Percentiles rank a stretch among this genome's conserved stretches.
Conservation (phyloP, 2,797 vertebrate species). For the Cottoperca gobio region DNA sequence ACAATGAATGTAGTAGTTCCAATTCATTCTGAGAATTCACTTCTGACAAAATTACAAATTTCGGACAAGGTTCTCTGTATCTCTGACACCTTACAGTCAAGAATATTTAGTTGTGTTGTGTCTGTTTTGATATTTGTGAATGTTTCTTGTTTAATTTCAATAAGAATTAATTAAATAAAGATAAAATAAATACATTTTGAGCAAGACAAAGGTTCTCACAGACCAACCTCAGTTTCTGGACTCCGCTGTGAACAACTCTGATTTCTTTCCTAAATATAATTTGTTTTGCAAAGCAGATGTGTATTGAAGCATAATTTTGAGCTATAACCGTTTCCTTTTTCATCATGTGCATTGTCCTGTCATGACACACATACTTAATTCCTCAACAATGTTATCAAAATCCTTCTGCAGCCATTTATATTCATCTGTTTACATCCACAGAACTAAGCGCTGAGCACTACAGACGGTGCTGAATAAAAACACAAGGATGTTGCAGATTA, state of each 20-base stretch:
- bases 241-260: background rate
- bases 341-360: slow-evolving; percentile 20
- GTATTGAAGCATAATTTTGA: slow-evolving; percentile 5
- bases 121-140: no score
- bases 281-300: background rate
- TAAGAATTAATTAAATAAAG: no score
- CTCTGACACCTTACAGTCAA: no score
- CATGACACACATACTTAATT: slow-evolving; percentile 46
- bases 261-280: no score
- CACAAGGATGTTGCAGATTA: slow-evolving; percentile 34
- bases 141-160: no score
- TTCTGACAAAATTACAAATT: no score
- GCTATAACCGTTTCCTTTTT: slow-evolving; percentile 1
- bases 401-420: slow-evolving; percentile 24
- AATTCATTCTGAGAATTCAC: no score
- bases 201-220: background rate
- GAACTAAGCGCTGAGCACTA: background rate
- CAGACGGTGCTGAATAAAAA: background rate
- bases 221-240: background rate
- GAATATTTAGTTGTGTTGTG: no score
- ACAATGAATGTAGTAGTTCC: no score
- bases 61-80: no score
- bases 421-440: background rate
- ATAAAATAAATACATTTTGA: no score
- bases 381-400: slow-evolving; percentile 32